phyloP scores from a whole-genome alignment of 2,888 invertebrate genomes.

The Calameuta filiformis region DNA sequence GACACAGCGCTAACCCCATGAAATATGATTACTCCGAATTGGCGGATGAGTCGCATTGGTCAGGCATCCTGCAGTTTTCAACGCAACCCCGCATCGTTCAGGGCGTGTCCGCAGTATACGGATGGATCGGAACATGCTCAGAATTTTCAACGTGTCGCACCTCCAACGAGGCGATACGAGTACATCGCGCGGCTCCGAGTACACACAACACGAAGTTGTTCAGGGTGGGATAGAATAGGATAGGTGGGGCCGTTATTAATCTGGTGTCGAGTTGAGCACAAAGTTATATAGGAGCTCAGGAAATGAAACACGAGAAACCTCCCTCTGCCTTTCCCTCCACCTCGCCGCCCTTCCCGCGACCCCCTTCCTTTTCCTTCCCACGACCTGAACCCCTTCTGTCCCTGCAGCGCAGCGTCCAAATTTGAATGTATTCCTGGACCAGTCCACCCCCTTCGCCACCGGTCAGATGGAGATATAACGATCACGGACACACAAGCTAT shows the following conservation, averaged over 20 bases:
- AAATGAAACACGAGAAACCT: conserved; percentile 66
- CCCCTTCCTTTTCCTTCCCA: conserved; percentile 26
- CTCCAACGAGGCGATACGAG: conserved; percentile 21
- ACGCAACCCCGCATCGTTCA: conserved; percentile 38
- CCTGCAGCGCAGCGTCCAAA: conserved; percentile 55
- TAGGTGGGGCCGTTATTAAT: conserved; percentile 66
- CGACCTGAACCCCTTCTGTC: conserved; percentile 45
- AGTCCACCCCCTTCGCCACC: conserved; percentile 42
- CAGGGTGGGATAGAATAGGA: conserved; percentile 57
- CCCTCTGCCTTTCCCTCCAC: conserved; percentile 32
- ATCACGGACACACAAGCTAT: conserved; percentile 57
- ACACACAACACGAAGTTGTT: conserved; percentile 52
- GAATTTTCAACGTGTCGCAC: conserved; percentile 47
- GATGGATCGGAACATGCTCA: conserved; percentile 43
- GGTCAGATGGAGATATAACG: conserved; percentile 65
- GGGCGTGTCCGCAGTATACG: conserved; percentile 31
- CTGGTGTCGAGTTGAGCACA: conserved; percentile 67
- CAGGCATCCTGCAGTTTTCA: conserved; percentile 41
- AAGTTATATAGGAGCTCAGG: conserved; percentile 67
- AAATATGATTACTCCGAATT: conserved; percentile 48
- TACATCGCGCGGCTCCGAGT: conserved; percentile 1
- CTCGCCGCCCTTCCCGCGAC: conserved; percentile 23
- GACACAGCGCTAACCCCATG: conserved; percentile 41
- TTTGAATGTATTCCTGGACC: conserved; percentile 64
- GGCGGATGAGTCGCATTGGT: conserved; percentile 43